These are phyloP conservation scores for Clivina fossor DNA, from an alignment of 2,888 invertebrate genomes.

Conservation along the genomic window DNA sequence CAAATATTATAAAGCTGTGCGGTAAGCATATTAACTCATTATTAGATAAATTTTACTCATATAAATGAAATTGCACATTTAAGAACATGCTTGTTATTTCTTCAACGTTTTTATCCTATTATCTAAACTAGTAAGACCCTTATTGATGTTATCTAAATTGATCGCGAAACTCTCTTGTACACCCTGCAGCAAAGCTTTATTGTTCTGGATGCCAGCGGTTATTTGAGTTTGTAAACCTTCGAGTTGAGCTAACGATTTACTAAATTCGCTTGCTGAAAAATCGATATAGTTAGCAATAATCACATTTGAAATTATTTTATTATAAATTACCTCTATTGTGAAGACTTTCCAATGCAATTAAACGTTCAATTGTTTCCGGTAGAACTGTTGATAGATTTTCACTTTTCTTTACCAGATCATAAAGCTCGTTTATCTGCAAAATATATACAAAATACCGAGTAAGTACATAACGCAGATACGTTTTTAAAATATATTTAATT, in stretches of 20 bases:
- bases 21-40: too few species aligned
- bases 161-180: slow-evolving; percentile 80
- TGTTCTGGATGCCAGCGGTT: slow-evolving; percentile 70
- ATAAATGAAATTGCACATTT: too few species aligned
- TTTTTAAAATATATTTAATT: slow-evolving; percentile 13
- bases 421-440: slow-evolving; percentile 76
- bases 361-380: slow-evolving; percentile 78
- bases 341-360: slow-evolving; percentile 82
- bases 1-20: too few species aligned
- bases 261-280: slow-evolving; percentile 83
- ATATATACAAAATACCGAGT: slow-evolving; percentile 18
- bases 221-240: slow-evolving; percentile 76
- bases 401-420: slow-evolving; percentile 84
- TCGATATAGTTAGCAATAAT: too few species aligned
- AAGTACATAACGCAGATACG: slow-evolving; percentile 14
- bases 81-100: too few species aligned
- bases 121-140: slow-evolving; percentile 74
- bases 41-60: too few species aligned
- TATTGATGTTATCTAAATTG: slow-evolving; percentile 76
- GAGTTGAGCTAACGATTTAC: slow-evolving; percentile 78
- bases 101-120: slow-evolving; percentile 67
- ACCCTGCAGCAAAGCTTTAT: slow-evolving; percentile 73
- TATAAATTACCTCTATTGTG: slow-evolving; percentile 93
- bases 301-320: neutral
- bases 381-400: slow-evolving; percentile 78